Evolutionary conservation across 2,113 vertebrate species (phyloP).

Genomic region (Strigops habroptila): DNA sequence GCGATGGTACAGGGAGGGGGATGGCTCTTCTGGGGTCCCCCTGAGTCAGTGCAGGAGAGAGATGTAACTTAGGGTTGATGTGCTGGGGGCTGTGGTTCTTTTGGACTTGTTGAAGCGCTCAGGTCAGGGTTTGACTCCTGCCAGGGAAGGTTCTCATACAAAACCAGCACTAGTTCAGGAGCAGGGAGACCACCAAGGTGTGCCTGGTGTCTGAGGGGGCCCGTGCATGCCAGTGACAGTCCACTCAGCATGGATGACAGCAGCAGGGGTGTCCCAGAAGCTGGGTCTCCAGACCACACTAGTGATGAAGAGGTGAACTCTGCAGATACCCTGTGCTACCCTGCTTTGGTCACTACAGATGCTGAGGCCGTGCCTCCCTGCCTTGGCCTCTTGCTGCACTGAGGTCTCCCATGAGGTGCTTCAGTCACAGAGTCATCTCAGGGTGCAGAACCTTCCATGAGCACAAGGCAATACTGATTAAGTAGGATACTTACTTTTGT

Average conservation of each 20-base stretch:
- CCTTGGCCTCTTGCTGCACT: neutral
- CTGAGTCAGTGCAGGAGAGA: rapidly evolving
- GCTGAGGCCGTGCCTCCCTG: rapidly evolving
- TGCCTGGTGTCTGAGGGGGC: neutral
- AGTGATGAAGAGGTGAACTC: rapidly evolving
- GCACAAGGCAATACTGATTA: neutral
- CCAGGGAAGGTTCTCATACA: neutral
- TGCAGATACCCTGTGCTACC: neutral
- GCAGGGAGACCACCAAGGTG: neutral
- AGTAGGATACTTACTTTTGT: neutral
- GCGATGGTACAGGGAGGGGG: neutral
- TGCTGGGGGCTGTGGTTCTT: neutral
- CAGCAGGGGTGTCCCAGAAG: neutral
- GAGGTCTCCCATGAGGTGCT: neutral
- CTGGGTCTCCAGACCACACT: neutral
- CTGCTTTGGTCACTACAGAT: rapidly evolving
- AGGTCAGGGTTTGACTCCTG: neutral
- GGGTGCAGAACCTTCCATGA: neutral
- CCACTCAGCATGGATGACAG: neutral
- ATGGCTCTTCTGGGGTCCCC: neutral
- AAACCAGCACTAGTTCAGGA: neutral
- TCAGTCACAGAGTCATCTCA: rapidly evolving
- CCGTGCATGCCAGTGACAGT: neutral
- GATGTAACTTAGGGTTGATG: neutral
- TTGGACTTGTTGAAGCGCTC: neutral